phyloP scores from a whole-genome alignment of 2,888 invertebrate genomes.

The Tubulanus polymorphus region DNA sequence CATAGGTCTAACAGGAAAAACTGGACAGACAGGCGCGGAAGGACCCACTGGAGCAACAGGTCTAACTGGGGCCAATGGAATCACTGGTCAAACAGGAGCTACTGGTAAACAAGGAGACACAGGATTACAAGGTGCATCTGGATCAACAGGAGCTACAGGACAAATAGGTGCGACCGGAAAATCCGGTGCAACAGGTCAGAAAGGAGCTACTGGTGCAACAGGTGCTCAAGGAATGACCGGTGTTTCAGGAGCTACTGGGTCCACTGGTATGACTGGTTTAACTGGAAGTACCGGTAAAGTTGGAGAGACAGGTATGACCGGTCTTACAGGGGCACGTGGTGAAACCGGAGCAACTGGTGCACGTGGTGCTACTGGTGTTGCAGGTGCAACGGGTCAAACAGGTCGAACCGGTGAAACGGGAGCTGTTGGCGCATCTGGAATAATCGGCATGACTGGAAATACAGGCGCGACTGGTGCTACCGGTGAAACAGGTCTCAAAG shows the following conservation, averaged over 20 bases:
- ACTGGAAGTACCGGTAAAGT: conserved; percentile 53
- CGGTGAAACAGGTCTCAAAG: conserved; percentile 11
- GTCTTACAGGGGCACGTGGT: conserved; percentile 30
- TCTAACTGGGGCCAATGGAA: neutral
- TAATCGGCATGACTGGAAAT: conserved; percentile 6
- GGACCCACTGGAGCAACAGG: conserved; percentile 60
- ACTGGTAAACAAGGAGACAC: neutral
- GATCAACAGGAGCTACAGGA: neutral
- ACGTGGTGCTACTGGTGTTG: conserved; percentile 38
- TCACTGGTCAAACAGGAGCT: neutral
- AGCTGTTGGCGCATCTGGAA: conserved; percentile 9
- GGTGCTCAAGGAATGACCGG: conserved; percentile 1
- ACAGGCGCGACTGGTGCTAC: conserved; percentile 21
- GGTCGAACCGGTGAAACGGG: conserved; percentile 14
- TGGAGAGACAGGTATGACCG: conserved; percentile 10
- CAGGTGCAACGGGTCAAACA: conserved; percentile 43
- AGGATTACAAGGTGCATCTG: neutral
- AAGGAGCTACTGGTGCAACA: neutral
- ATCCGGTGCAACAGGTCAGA: neutral
- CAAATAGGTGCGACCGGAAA: neutral
- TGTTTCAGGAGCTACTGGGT: neutral
- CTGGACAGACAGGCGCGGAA: conserved; percentile 40
- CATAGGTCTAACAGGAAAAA: neutral
- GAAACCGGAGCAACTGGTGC: conserved; percentile 39
- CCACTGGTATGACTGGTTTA: conserved; percentile 68